Conservation (phyloP, 2,113 vertebrate species). For the Nyctereutes procyonoides region DNA sequence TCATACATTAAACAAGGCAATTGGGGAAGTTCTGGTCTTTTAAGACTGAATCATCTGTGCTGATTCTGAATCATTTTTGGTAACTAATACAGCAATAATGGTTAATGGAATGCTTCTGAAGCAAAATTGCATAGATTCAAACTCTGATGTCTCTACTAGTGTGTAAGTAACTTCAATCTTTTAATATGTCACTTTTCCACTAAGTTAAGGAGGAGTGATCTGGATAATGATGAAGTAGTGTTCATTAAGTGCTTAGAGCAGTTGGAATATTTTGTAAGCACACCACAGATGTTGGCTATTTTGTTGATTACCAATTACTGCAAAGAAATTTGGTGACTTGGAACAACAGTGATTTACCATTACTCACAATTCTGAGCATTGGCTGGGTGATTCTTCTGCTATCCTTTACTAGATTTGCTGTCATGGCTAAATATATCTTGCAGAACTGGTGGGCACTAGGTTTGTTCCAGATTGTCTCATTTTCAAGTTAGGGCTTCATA, state of each 20-base stretch:
- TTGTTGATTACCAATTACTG: not conserved
- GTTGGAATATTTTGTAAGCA: not conserved
- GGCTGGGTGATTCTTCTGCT: not conserved
- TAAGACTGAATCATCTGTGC: not conserved
- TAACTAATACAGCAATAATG: not conserved
- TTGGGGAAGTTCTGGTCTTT: not conserved
- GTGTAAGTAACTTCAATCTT: not conserved
- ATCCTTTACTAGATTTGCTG: not conserved
- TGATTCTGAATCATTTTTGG: conserved; percentile 16
- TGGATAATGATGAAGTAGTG: not conserved
- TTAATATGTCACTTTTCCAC: not conserved
- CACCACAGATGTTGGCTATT: not conserved
- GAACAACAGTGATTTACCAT: not conserved
- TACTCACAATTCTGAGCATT: not conserved
- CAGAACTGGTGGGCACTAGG: not conserved
- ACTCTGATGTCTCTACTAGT: not conserved
- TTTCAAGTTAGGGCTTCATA: not conserved
- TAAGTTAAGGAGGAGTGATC: not conserved
- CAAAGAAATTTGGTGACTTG: not conserved
- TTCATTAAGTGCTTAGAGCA: not conserved
- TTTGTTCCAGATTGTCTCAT: not conserved
- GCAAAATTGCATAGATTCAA: not conserved
- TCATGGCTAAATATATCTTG: fast-evolving
- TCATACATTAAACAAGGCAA: not conserved
- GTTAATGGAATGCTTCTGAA: not conserved